These are phyloP conservation scores for Passer domesticus DNA, from an alignment of 2,113 vertebrate genomes.

Conservation along the genomic window DNA sequence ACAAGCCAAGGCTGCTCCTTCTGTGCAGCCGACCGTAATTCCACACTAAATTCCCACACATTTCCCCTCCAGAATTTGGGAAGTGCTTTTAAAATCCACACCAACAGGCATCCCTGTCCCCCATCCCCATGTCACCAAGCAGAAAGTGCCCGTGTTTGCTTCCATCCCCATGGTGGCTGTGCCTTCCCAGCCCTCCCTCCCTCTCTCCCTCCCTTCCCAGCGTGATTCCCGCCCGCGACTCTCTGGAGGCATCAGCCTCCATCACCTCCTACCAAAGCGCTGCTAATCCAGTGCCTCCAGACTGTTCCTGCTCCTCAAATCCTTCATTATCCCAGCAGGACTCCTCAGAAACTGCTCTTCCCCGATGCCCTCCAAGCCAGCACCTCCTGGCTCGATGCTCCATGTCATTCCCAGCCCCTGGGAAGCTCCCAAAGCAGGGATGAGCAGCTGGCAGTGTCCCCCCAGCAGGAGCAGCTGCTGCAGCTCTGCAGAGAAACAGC, in stretches of 20 bases:
- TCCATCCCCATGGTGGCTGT: rapidly evolving
- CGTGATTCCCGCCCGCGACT: rapidly evolving
- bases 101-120: not conserved
- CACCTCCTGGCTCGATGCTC: not conserved
- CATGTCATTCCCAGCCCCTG: rapidly evolving
- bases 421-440: not conserved
- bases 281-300: not conserved
- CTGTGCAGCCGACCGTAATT: rapidly evolving
- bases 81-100: rapidly evolving
- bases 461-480: not conserved
- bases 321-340: not conserved
- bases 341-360: not conserved
- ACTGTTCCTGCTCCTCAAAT: not conserved
- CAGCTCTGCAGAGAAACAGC: not conserved
- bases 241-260: not conserved
- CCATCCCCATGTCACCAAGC: rapidly evolving
- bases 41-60: not conserved
- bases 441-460: not conserved
- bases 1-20: not conserved
- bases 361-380: rapidly evolving
- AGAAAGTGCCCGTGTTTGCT: not conserved
- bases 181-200: not conserved
- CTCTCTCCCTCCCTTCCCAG: not conserved
- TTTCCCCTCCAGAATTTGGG: not conserved
- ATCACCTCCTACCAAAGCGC: rapidly evolving